Percentiles rank a stretch among this genome's conserved stretches.
Evolutionary conservation across 2,888 invertebrate genomes (phyloP).

Genomic region (Phania funesta): DNA sequence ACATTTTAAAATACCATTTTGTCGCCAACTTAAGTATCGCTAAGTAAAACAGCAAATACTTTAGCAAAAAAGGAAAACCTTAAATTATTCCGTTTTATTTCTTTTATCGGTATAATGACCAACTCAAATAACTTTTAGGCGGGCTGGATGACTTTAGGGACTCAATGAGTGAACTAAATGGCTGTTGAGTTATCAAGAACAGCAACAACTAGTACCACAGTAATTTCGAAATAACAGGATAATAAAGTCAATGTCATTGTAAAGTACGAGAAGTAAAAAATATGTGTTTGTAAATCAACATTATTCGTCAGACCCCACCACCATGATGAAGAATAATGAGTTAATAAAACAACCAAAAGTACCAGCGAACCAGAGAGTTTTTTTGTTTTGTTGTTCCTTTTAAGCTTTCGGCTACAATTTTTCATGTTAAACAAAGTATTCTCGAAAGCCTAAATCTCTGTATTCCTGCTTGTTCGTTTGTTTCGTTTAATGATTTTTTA

Average conservation of each 20-base stretch:
- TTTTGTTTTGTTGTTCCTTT: conserved; percentile 3
- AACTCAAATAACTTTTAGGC: conserved; percentile 48
- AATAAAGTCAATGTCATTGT: conserved; percentile 76
- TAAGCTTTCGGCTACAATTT: conserved; percentile 46
- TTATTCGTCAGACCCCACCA: conserved; percentile 14
- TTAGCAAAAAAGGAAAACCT: conserved; percentile 32
- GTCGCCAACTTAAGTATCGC: conserved; percentile 34
- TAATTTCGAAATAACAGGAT: conserved; percentile 73
- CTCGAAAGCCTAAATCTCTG: conserved; percentile 24
- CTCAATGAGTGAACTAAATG: conserved; percentile 38
- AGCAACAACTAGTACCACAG: conserved; percentile 3
- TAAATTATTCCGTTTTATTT: conserved; percentile 44
- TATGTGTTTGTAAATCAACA: conserved; percentile 25
- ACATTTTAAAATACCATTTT: conserved; percentile 55
- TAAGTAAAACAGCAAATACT: conserved; percentile 46
- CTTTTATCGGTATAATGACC: conserved; percentile 47
- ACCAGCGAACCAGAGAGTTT: not conserved
- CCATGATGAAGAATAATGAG: not conserved
- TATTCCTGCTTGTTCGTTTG: conserved; percentile 27
- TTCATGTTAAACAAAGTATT: not conserved
- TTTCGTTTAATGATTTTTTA: conserved; percentile 46
- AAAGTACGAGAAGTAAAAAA: not conserved
- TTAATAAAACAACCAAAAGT: not conserved
- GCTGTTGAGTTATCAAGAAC: conserved; percentile 45
- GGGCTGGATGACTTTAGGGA: conserved; percentile 14